A percentile compares a stretch with the other conserved stretches of the same genome.
Evolutionary conservation across 2,888 invertebrate species (phyloP).

Genomic region (Anaspis maculata): DNA sequence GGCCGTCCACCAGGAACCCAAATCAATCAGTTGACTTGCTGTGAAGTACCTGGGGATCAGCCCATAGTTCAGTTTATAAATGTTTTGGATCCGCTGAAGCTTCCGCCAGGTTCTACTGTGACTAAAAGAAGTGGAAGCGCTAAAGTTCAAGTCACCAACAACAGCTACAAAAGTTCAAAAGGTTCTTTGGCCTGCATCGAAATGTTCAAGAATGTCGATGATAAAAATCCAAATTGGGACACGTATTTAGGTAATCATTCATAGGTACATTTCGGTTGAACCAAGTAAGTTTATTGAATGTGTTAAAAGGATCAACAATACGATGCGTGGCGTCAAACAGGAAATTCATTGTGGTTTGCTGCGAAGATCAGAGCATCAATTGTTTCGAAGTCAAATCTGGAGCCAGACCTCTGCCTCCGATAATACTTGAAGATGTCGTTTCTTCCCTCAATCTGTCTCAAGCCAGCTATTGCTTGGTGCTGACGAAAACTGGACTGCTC

Average conservation of each 20-base stretch:
- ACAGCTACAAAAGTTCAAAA: conserved; percentile 46
- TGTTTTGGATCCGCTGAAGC: conserved; percentile 36
- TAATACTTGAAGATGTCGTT: conserved; percentile 50
- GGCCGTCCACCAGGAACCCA: conserved; percentile 34
- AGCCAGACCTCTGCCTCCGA: conserved; percentile 45
- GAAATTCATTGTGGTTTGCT: conserved; percentile 53
- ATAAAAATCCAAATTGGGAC: conserved; percentile 59
- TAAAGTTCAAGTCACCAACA: conserved; percentile 40
- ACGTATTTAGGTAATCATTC: conserved; percentile 55
- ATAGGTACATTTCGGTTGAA: not conserved
- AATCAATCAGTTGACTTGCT: conserved; percentile 39
- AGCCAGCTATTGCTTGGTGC: conserved; percentile 44
- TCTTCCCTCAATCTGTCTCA: conserved; percentile 49
- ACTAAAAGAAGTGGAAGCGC: conserved; percentile 32
- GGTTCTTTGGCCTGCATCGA: conserved; percentile 52
- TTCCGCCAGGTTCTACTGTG: conserved; percentile 31
- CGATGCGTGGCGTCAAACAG: conserved; percentile 53
- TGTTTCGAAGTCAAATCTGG: conserved; percentile 49
- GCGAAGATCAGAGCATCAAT: conserved; percentile 61
- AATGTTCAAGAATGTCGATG: conserved; percentile 47
- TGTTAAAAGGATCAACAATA: conserved; percentile 54
- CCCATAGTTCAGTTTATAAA: conserved; percentile 39
- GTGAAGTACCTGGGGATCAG: conserved; percentile 40
- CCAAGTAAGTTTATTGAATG: conserved; percentile 14
- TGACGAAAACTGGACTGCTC: conserved; percentile 48